Evolutionary conservation across 2,888 invertebrate genomes (phyloP), one percentile per base, ranked within the genome.

Genomic region (Amblyjoppa proteus): DNA sequence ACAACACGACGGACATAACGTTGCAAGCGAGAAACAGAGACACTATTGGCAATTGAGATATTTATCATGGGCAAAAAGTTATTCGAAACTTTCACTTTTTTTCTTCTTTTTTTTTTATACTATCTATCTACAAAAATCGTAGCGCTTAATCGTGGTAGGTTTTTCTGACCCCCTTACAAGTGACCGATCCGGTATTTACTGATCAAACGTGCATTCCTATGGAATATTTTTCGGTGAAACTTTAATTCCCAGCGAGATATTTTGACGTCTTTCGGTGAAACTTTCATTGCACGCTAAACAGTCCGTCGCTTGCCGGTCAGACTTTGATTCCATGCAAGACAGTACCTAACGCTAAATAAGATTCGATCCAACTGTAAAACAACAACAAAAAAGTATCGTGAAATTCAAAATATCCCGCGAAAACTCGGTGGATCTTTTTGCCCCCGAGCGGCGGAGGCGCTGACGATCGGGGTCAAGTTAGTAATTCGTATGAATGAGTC

Each of bases 351-450:
- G 2, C 5, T 6, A n/a, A 53, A 20, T 53, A n/a, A 53, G 2
- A 53, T 53, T 53, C 5, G 20, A 7, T 53, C n/a, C 7, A 53
- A 6, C 6, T 6, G 0, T n/a, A n/a, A 53, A 53, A 7, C 1
- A 4, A 20, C 20, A 20, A 20, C 20, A 20, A 20, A 20, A 53
- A 20, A 20, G 20, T 16, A 41, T 34, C 28, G 41, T 41, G 1
- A 66, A 45, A 64, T 82, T 79, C 16, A 20, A 85, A 85, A 76
- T 34, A 64, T 70, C 58, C 76, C 82, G 85, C 78, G 75, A 13
- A 64, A 70, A 79, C 85, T 70, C 79, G 25, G 76, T 85, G 73
- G 76, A 85, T 85, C 82, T 31, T 34, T 31, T 31, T 58, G 20
- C 25, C 6, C 25, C 25, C 77, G 66, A 25, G 49, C 58, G 45